These are phyloP conservation scores for Nannoperca australis DNA, from an alignment of 2,797 vertebrate species.

Conservation along the genomic window DNA sequence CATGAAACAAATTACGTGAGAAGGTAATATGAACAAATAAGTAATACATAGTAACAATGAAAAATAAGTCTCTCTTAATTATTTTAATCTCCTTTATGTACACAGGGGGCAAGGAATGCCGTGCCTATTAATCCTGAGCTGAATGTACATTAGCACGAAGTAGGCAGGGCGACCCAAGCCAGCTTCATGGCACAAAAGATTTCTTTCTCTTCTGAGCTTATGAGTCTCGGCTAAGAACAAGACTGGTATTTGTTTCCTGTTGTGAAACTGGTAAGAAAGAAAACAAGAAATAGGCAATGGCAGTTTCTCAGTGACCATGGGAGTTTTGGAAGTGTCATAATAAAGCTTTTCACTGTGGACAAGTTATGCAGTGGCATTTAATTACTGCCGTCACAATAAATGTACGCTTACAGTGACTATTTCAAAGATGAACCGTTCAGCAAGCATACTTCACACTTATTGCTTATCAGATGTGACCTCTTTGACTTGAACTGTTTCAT, in stretches of 20 bases:
- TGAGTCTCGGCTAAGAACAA: slow-evolving; percentile 61
- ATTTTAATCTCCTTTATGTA: slow-evolving; percentile 59
- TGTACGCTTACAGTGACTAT: background rate
- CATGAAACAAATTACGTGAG: background rate
- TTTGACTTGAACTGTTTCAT: background rate
- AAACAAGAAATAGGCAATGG: slow-evolving; percentile 30
- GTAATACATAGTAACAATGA: slow-evolving; percentile 27
- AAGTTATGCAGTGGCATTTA: background rate
- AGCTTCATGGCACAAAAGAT: slow-evolving; percentile 62
- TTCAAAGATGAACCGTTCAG: background rate
- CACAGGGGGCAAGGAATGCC: slow-evolving; percentile 43
- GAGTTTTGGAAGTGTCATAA: slow-evolving; percentile 2
- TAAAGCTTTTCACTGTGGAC: slow-evolving; percentile 9
- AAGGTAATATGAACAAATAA: background rate
- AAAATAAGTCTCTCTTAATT: slow-evolving; percentile 37
- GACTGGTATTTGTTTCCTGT: slow-evolving; percentile 66
- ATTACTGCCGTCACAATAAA: background rate
- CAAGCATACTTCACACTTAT: background rate
- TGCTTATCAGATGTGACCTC: background rate
- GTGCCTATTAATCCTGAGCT: slow-evolving; percentile 66
- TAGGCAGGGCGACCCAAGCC: slow-evolving; percentile 32
- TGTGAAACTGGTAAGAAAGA: slow-evolving; percentile 62
- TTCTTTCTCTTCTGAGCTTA: slow-evolving; percentile 68
- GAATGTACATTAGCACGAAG: slow-evolving; percentile 55
- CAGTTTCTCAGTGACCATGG: slow-evolving; percentile 25